These are phyloP conservation scores for Lithobates pipiens DNA, from an alignment of 2,797 vertebrate species.

Conservation along the genomic window DNA sequence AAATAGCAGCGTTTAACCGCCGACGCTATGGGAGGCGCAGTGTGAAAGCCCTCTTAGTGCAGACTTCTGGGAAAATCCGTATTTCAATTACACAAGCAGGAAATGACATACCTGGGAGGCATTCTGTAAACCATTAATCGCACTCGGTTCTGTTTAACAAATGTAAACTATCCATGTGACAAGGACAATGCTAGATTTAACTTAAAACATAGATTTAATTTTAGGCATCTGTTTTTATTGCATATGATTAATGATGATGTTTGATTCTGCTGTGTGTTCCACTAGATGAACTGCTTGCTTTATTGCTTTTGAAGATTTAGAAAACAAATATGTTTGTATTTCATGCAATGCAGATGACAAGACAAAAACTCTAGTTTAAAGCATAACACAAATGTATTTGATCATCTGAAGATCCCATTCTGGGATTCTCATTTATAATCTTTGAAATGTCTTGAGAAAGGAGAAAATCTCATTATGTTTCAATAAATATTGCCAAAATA, in stretches of 20 bases:
- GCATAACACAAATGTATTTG: not conserved
- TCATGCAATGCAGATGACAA: not conserved
- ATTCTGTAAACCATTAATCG: not conserved
- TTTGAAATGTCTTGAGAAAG: too few relatives aligned
- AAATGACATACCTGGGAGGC: too few relatives aligned
- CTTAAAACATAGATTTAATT: constrained; percentile 10
- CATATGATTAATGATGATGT: constrained; percentile 41
- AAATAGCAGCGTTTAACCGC: too few relatives aligned
- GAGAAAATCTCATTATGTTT: too few relatives aligned
- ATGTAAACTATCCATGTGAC: not conserved
- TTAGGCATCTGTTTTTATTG: not conserved
- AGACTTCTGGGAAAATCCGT: too few relatives aligned
- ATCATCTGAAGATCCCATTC: not conserved
- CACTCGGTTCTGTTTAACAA: not conserved
- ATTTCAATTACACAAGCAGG: too few relatives aligned
- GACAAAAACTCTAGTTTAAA: not conserved
- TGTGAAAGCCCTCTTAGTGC: too few relatives aligned
- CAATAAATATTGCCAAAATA: too few relatives aligned
- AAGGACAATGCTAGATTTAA: not conserved
- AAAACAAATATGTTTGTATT: constrained; percentile 20
- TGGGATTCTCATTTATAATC: not conserved
- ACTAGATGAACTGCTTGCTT: constrained; percentile 24
- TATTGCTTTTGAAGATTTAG: constrained; percentile 36
- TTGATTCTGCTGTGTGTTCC: constrained; percentile 3
- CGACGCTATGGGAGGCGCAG: too few relatives aligned